Percentiles rank a stretch among this genome's conserved stretches.
These are phyloP conservation scores for Neuroscelio doddi DNA, from an alignment of 2,888 invertebrate species.

Conservation along the genomic window DNA sequence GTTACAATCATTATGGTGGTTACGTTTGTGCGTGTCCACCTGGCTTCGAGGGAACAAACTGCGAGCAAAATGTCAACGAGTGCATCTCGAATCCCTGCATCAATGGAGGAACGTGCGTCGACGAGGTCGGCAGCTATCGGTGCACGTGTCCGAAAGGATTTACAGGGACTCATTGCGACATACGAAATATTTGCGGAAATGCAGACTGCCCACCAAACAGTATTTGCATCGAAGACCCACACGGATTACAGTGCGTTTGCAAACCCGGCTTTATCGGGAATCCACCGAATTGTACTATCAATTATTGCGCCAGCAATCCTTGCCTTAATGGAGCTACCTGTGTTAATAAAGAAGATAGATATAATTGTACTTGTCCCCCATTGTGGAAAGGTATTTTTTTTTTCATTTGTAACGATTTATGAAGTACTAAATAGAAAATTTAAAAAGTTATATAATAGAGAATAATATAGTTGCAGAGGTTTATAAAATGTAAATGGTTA, in stretches of 20 bases:
- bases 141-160: slow-evolving; percentile 76
- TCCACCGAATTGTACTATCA: slow-evolving; percentile 72
- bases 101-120: slow-evolving; percentile 77
- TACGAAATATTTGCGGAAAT: slow-evolving; percentile 72
- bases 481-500: too few species aligned
- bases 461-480: too few species aligned
- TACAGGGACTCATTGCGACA: slow-evolving; percentile 74
- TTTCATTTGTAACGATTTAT: too few species aligned
- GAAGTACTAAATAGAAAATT: too few species aligned
- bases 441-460: too few species aligned
- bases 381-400: slow-evolving; percentile 85
- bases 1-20: slow-evolving; percentile 87
- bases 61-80: slow-evolving; percentile 78
- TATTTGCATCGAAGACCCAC: slow-evolving; percentile 77
- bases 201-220: slow-evolving; percentile 78
- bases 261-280: slow-evolving; percentile 75
- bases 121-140: slow-evolving; percentile 75
- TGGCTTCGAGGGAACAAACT: slow-evolving; percentile 87
- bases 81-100: slow-evolving; percentile 77
- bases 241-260: slow-evolving; percentile 76
- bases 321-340: slow-evolving; percentile 87
- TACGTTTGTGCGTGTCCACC: slow-evolving; percentile 85
- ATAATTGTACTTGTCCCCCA: slow-evolving; percentile 81
- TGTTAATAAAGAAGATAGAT: slow-evolving; percentile 73
- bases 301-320: slow-evolving; percentile 79